Evolutionary conservation across 1,140 invertebrate species (phyloP).

Genomic region (Nasonia giraulti): DNA sequence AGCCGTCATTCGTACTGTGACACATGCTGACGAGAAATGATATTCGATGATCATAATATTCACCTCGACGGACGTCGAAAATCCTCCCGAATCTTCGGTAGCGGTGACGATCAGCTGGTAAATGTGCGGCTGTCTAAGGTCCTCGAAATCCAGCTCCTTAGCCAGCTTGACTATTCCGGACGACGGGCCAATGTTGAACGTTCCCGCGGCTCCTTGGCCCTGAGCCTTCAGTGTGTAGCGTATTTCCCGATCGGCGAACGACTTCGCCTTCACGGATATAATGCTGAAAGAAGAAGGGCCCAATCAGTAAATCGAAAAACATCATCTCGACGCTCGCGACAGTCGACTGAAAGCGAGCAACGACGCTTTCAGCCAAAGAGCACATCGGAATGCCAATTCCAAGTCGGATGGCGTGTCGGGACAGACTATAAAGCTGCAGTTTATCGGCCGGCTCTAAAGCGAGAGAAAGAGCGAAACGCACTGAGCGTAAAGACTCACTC

Average conservation of each 20-base stretch:
- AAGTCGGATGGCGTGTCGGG: neutral
- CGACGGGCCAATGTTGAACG: slow-evolving; percentile 95
- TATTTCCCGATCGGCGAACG: slow-evolving; percentile 95
- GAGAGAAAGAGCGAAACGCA: too few species aligned
- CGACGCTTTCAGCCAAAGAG: neutral
- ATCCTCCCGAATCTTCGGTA: slow-evolving; percentile 95
- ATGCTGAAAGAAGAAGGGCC: slow-evolving; percentile 80
- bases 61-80: slow-evolving; percentile 95
- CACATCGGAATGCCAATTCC: neutral
- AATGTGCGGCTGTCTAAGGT: slow-evolving; percentile 92
- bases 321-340: neutral
- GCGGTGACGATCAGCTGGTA: slow-evolving; percentile 94
- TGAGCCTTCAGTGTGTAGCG: slow-evolving; percentile 94
- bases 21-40: neutral
- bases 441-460: neutral
- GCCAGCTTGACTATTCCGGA: slow-evolving; percentile 95
- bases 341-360: neutral
- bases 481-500: slow-evolving; percentile 79
- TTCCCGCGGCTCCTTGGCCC: slow-evolving; percentile 94
- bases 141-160: slow-evolving; percentile 96
- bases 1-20: neutral
- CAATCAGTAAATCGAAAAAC: slow-evolving; percentile 36
- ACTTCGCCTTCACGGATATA: slow-evolving; percentile 96
- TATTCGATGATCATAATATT: neutral
- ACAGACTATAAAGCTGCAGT: neutral